A percentile compares a stretch with the other conserved stretches of the same genome.
These are phyloP conservation scores for Apus apus DNA, from an alignment of 2,113 vertebrate species.

Conservation along the genomic window DNA sequence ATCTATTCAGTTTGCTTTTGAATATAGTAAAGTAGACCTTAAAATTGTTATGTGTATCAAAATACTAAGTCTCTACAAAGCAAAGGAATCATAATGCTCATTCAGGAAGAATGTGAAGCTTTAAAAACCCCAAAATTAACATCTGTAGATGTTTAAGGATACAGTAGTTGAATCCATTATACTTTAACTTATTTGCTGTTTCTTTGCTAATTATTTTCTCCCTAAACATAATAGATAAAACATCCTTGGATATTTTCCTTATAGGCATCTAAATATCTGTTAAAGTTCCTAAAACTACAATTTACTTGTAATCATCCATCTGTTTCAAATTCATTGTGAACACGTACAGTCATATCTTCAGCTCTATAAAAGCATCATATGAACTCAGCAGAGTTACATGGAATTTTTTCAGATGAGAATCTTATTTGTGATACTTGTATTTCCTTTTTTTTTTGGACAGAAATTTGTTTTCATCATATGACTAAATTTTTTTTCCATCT, in stretches of 20 bases:
- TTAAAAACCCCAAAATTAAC: background rate
- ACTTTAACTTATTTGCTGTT: background rate
- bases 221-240: background rate
- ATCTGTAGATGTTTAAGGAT: background rate
- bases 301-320: background rate
- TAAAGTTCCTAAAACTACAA: background rate
- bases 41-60: background rate
- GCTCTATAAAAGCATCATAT: background rate
- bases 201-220: background rate
- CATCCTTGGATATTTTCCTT: conserved; percentile 6
- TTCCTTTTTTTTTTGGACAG: background rate
- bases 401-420: background rate
- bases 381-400: background rate
- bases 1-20: conserved; percentile 1
- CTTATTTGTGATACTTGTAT: background rate
- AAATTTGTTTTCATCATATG: background rate
- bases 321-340: conserved; percentile 11
- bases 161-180: background rate
- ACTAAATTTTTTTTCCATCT: background rate
- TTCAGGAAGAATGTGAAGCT: background rate
- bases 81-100: background rate
- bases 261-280: background rate
- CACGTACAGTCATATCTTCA: background rate
- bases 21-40: background rate
- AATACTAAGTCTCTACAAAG: background rate